Conservation (phyloP, 2,888 invertebrate genomes). For the Clivina fossor region DNA sequence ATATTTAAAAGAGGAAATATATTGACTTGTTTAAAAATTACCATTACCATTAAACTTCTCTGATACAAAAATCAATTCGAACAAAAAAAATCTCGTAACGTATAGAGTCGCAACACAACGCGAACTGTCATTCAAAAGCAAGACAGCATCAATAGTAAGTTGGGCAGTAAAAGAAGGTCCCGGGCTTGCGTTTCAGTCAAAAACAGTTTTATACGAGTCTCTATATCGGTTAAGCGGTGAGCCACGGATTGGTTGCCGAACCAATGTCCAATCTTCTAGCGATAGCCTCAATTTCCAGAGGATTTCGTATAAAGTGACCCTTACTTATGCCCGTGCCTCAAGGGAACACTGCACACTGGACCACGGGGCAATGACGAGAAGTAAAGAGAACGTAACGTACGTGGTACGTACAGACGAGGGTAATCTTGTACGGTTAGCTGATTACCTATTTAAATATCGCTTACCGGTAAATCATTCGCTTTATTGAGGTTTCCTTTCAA, state of each 20-base stretch:
- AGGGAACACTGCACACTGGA: constrained; percentile 21
- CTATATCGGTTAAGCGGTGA: constrained; percentile 42
- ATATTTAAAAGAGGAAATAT: no score
- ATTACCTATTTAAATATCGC: constrained; percentile 40
- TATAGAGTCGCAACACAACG: no score
- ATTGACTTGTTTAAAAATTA: no score
- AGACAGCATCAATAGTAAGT: no score
- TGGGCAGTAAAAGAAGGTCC: no score
- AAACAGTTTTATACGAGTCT: constrained; percentile 31
- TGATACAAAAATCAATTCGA: no score
- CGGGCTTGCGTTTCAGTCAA: constrained; percentile 21
- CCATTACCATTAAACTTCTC: no score
- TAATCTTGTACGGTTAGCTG: constrained; percentile 36
- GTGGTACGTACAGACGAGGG: neutral
- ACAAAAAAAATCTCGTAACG: no score
- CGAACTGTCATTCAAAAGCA: no score
- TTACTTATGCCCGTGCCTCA: constrained; percentile 36
- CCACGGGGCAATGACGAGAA: neutral
- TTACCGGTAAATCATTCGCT: constrained; percentile 34
- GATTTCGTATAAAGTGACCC: constrained; percentile 50
- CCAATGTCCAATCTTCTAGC: constrained; percentile 50
- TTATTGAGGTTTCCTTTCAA: constrained; percentile 35
- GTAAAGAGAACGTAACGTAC: neutral
- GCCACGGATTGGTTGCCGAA: constrained; percentile 44
- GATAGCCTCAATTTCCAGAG: constrained; percentile 48